phyloP scores from a whole-genome alignment of 1,140 invertebrate genomes.

The Cylas formicarius region DNA sequence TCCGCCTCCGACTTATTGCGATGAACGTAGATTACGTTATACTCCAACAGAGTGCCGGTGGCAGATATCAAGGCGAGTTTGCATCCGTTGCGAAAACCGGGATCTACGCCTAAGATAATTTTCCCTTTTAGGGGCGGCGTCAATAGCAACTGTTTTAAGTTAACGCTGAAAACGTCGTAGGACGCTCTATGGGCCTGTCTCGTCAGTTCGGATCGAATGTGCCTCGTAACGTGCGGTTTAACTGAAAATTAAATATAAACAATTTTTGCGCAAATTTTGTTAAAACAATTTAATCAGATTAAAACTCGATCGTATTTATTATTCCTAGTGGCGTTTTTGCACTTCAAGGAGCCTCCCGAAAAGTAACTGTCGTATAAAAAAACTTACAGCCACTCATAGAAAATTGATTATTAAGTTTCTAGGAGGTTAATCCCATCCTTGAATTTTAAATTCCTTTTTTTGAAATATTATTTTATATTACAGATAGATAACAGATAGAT shows the following conservation, averaged over 20 bases:
- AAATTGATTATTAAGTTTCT: no score
- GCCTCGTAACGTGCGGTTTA: constrained; percentile 56
- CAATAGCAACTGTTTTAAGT: constrained; percentile 74
- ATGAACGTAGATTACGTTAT: constrained; percentile 62
- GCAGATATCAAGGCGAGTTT: constrained; percentile 70
- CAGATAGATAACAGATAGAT: no score
- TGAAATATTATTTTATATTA: no score
- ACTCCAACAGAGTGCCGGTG: constrained; percentile 62
- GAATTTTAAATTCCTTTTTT: no score
- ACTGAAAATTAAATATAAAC: constrained; percentile 43
- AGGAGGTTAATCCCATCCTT: no score
- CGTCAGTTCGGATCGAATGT: constrained; percentile 65
- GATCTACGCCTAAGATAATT: constrained; percentile 77
- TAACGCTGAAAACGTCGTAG: constrained; percentile 74
- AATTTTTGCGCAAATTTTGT: neutral
- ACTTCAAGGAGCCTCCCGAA: no score
- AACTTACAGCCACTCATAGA: no score
- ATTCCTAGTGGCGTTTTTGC: neutral
- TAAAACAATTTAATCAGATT: no score
- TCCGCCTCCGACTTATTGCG: constrained; percentile 25
- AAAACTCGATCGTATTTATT: constrained; percentile 11
- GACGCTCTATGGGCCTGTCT: constrained; percentile 70
- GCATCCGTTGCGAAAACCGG: constrained; percentile 78
- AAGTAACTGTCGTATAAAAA: no score
- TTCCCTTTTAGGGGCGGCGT: constrained; percentile 72